These are phyloP conservation scores for Ornithoptera priamus DNA, from an alignment of 2,888 invertebrate genomes.

Conservation along the genomic window DNA sequence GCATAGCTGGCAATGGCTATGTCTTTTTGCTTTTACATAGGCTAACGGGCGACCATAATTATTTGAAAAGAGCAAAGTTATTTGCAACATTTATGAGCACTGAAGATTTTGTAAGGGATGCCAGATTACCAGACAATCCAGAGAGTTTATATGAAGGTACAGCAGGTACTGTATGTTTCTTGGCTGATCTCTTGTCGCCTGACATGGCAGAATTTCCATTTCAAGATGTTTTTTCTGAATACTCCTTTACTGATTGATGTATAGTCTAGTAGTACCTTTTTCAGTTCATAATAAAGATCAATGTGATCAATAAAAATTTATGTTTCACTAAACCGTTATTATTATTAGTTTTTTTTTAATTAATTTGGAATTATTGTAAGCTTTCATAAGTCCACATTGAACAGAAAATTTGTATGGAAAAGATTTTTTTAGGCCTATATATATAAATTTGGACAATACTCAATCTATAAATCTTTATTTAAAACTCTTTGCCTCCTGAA, in stretches of 20 bases:
- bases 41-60: constrained; percentile 84
- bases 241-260: constrained; percentile 27
- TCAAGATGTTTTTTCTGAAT: constrained; percentile 83
- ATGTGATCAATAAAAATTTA: constrained; percentile 4
- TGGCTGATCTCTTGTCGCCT: constrained; percentile 87
- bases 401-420: no score
- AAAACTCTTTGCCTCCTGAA: no score
- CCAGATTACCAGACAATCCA: constrained; percentile 89
- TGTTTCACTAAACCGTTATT: background rate
- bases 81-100: constrained; percentile 88
- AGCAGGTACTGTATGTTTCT: constrained; percentile 91
- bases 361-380: no score
- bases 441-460: no score
- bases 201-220: constrained; percentile 90
- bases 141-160: constrained; percentile 92
- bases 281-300: background rate
- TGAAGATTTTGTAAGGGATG: constrained; percentile 82
- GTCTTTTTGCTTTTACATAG: constrained; percentile 88
- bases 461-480: no score
- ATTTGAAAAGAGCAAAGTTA: constrained; percentile 86
- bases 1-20: constrained; percentile 91
- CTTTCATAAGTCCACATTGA: no score
- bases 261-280: background rate
- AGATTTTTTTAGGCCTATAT: no score
- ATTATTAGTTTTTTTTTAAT: background rate